Evolutionary conservation across 2,113 vertebrate species (phyloP).

Genomic region (Tricholaema leucomelas): DNA sequence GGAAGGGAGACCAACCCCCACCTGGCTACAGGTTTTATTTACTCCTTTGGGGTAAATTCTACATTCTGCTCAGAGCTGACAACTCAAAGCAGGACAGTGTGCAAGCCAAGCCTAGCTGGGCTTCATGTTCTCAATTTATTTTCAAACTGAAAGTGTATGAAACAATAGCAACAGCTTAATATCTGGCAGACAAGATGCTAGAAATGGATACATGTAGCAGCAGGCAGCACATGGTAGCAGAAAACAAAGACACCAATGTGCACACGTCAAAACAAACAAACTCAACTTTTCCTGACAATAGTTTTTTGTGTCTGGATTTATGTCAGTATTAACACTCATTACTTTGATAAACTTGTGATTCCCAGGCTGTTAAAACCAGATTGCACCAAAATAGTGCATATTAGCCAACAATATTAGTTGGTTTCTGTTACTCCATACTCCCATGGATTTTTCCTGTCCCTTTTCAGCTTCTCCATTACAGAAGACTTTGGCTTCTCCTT

Average conservation of each 20-base stretch:
- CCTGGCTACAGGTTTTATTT: too few species aligned
- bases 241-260: not conserved
- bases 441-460: fast-evolving
- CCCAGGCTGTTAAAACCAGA: not conserved
- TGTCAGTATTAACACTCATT: conserved; percentile 9
- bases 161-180: not conserved
- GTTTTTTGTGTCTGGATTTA: conserved; percentile 8
- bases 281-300: not conserved
- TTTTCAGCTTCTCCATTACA: not conserved
- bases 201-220: not conserved
- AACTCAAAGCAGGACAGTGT: not conserved
- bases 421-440: not conserved
- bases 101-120: not conserved
- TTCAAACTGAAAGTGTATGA: fast-evolving
- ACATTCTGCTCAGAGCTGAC: too few species aligned
- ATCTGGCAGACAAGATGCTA: not conserved
- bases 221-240: not conserved
- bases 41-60: too few species aligned
- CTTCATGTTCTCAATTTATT: not conserved
- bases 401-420: not conserved
- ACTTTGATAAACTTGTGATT: conserved; percentile 24
- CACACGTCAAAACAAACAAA: not conserved
- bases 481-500: not conserved
- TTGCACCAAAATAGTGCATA: not conserved
- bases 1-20: too few species aligned